These are phyloP conservation scores for Gallinago media DNA, from an alignment of 2,113 vertebrate species.

Conservation along the genomic window DNA sequence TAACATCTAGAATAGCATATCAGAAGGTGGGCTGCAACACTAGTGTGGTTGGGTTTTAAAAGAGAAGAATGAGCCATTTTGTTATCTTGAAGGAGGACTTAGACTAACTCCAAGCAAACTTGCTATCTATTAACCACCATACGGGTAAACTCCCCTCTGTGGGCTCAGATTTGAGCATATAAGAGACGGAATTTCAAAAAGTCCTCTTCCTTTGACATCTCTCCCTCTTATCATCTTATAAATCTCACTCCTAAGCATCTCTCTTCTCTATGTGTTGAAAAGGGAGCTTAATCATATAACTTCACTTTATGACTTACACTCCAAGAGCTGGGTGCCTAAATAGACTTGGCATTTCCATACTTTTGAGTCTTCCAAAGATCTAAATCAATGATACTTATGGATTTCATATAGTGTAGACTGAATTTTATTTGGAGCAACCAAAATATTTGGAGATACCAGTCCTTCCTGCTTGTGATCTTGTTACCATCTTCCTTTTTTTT, in stretches of 20 bases:
- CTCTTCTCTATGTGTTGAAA: neutral
- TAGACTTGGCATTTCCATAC: neutral
- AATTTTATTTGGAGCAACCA: neutral
- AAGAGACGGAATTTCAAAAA: neutral
- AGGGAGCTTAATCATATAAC: neutral
- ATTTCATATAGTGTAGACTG: neutral
- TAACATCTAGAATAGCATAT: neutral
- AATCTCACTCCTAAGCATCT: neutral
- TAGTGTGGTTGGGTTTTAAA: neutral
- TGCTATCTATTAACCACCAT: neutral
- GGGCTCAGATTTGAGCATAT: neutral
- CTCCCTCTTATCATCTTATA: neutral
- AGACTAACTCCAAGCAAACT: neutral
- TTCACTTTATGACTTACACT: neutral
- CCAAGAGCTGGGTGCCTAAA: neutral
- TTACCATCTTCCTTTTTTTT: neutral
- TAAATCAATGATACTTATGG: neutral
- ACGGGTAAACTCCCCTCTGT: neutral
- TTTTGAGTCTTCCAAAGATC: neutral
- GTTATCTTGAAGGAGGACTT: neutral
- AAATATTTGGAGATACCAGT: neutral
- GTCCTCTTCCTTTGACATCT: neutral
- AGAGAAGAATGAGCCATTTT: neutral
- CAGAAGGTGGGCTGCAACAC: neutral
- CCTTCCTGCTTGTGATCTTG: neutral